A percentile compares a stretch with the other conserved stretches of the same genome.
These are phyloP conservation scores for Sclerurus mexicanus DNA, from an alignment of 2,113 vertebrate genomes.

Conservation along the genomic window DNA sequence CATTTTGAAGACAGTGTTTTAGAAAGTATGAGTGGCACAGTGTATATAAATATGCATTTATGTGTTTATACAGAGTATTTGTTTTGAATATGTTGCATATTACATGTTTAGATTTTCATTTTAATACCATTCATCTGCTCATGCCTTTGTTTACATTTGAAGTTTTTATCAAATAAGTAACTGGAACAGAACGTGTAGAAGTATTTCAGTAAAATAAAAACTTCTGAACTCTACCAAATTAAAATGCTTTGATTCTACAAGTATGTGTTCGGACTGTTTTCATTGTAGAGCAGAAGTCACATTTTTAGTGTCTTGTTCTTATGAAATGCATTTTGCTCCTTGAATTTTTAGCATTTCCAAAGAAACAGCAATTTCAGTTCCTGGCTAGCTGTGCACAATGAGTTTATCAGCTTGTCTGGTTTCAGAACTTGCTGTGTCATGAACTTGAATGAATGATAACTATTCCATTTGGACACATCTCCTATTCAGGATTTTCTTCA, in stretches of 20 bases:
- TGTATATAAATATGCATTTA: neutral
- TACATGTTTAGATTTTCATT: neutral
- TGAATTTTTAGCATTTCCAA: slow-evolving; percentile 3
- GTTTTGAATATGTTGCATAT: neutral
- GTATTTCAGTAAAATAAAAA: neutral
- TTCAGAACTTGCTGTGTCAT: slow-evolving; percentile 16
- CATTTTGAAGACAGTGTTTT: neutral
- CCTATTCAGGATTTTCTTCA: neutral
- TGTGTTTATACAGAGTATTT: neutral
- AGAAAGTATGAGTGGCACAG: neutral
- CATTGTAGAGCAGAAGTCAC: neutral
- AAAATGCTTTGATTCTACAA: neutral
- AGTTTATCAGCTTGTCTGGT: neutral
- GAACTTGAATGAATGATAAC: neutral
- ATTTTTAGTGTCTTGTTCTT: neutral
- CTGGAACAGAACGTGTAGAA: neutral
- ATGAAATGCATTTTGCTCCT: neutral
- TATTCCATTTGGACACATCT: neutral
- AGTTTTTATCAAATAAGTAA: neutral
- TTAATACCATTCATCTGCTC: neutral
- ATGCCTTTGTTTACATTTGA: neutral
- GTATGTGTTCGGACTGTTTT: neutral
- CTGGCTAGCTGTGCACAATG: neutral
- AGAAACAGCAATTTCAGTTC: neutral
- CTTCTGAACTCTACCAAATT: neutral